A percentile compares a stretch with the other conserved stretches of the same genome.
phyloP scores from a whole-genome alignment of 92 coral and sea anemone genomes.

The Heteractis magnifica region DNA sequence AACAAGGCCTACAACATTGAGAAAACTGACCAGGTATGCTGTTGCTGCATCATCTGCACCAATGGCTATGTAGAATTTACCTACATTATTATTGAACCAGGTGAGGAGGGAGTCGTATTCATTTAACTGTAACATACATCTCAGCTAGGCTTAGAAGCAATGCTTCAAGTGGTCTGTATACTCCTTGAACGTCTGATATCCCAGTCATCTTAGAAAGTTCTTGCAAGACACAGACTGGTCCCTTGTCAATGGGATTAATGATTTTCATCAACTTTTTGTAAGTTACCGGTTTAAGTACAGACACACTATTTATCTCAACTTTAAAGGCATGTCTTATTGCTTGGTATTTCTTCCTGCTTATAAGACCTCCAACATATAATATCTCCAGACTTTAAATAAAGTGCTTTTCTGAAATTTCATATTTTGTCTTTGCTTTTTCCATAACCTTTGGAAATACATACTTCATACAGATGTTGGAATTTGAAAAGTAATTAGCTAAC shows the following conservation, averaged over 20 bases:
- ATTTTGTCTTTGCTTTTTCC: constrained; percentile 11
- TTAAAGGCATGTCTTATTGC: constrained; percentile 19
- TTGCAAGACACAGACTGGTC: constrained; percentile 13
- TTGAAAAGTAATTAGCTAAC: constrained; percentile 13
- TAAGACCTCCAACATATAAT: constrained; percentile 30
- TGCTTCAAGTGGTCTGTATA: constrained; percentile 9
- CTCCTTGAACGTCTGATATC: constrained; percentile 3
- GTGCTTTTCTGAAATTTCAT: constrained; percentile 29
- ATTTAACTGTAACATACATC: constrained; percentile 10
- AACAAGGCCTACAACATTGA: not conserved
- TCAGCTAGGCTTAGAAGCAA: constrained; percentile 6
- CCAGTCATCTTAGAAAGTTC: constrained; percentile 3
- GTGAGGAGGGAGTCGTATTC: constrained; percentile 14
- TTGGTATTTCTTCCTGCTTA: constrained; percentile 34
- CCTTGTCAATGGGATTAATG: not conserved
- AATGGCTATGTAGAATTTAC: not conserved
- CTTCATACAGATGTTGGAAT: not conserved
- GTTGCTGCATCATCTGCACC: not conserved
- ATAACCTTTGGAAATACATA: constrained; percentile 19
- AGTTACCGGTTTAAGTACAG: constrained; percentile 10
- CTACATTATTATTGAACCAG: not conserved
- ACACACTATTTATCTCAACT: constrained; percentile 12
- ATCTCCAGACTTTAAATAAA: constrained; percentile 29
- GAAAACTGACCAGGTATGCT: constrained; percentile 7
- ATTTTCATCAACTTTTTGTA: constrained; percentile 8